Conservation (phyloP, 2,113 vertebrate species). For the Uropsilus gracilis region DNA sequence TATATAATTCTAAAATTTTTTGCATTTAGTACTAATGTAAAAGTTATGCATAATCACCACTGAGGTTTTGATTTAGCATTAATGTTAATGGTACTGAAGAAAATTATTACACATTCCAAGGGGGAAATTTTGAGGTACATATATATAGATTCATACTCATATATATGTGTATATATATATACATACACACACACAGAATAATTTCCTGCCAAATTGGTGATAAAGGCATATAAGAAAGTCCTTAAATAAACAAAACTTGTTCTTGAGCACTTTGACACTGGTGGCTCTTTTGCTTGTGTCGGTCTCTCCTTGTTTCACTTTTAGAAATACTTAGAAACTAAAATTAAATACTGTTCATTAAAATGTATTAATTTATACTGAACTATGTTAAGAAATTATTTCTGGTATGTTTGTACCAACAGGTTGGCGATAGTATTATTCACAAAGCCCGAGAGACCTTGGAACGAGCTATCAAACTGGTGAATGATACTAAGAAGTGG, state of each 20-base stretch:
- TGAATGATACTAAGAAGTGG: constrained; percentile 99
- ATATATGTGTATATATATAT: no score
- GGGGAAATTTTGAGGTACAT: not conserved
- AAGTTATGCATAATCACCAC: not conserved
- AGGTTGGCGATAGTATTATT: constrained; percentile 98
- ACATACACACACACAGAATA: not conserved
- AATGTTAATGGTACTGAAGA: constrained; percentile 24
- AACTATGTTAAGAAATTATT: constrained; percentile 49
- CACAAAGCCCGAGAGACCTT: constrained; percentile 99
- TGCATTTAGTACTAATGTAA: constrained; percentile 14
- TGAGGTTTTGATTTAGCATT: constrained; percentile 23
- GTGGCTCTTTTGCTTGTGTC: constrained; percentile 10
- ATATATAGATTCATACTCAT: no score
- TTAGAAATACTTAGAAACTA: constrained; percentile 49
- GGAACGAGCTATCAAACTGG: constrained; percentile 96
- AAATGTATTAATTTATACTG: constrained; percentile 11
- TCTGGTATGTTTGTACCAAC: constrained; percentile 69
- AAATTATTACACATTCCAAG: not conserved
- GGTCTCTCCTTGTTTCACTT: constrained; percentile 42
- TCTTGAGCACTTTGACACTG: not conserved
- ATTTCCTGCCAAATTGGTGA: not conserved
- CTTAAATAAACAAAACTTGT: constrained; percentile 24
- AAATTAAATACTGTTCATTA: constrained; percentile 33
- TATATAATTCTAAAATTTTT: constrained; percentile 41
- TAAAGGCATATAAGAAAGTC: not conserved